Base-by-base conservation (phyloP, 2,888 invertebrate genomes). In the Ennomos quercinarius region DNA sequence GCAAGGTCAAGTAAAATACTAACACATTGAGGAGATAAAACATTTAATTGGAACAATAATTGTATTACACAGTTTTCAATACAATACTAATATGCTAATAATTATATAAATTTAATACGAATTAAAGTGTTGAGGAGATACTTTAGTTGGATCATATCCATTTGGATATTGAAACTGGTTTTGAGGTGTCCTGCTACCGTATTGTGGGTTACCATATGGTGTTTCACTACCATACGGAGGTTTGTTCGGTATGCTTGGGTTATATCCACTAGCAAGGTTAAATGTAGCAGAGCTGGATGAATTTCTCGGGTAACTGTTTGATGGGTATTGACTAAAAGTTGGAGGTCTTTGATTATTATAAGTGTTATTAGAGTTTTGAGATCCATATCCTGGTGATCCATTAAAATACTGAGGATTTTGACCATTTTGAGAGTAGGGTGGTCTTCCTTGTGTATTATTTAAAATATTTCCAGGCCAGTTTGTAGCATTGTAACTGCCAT, bases 91-190 rank as follows among this genome's bases (percentile, higher is more conserved):
- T 17, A 3, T 17, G 17, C 17, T 17, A 17, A 17, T 17, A 17
- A 17, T 17, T 17, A 2, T 17, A 44, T 65, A 52, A 40, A 45
- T 43, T 52, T 56, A 67, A 54, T 69, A 70, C 53, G 76, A 74
- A 36, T 71, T 71, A 57, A 78, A 79, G 49, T 73, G 61, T 12
- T 74, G 67, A n/a, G 80, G 70, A 40, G 72, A 69, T 42, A 74
- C 71, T 67, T 64, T 77, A 0, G 63, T 70, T 2, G 78, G 76
- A 53, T 83, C 81, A 38, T 74, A 73, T 17, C 54, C 62, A 35
- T 68, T 70, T 13, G 74, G 67, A 43, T 64, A 70, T 41, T 63
- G 70, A 44, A 55, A 36, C 3, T 52, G 38, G 11, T 48, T 58
- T 55, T 48, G 57, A 43, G 50, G 51, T 8, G 55, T 40, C 43